Evolutionary conservation across 92 coral and sea anemone species (phyloP).

Genomic region (Porites cylindrica): DNA sequence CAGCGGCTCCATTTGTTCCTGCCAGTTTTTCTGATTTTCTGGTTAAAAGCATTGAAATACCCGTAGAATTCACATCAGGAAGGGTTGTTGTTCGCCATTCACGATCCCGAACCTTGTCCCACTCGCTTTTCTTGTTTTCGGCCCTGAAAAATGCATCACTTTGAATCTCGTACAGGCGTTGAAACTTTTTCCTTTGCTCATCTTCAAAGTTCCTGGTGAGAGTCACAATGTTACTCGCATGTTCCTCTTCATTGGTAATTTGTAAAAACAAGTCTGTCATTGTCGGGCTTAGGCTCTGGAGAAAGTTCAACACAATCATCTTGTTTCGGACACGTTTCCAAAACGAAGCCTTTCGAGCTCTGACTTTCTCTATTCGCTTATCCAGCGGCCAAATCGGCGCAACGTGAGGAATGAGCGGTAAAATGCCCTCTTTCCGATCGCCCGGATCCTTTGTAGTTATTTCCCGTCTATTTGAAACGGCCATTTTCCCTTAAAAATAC

Average conservation of each 20-base stretch:
- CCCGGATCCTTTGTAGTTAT: background rate
- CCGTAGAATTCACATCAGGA: too few relatives aligned
- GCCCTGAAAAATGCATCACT: conserved; percentile 17
- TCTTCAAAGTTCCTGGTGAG: conserved; percentile 26
- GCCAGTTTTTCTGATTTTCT: background rate
- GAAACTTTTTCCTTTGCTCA: conserved; percentile 4
- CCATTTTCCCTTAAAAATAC: conserved; percentile 1
- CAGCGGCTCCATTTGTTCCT: background rate
- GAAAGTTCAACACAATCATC: conserved; percentile 51
- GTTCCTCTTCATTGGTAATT: background rate
- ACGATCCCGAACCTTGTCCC: conserved; percentile 1
- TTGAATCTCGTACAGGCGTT: conserved; percentile 37
- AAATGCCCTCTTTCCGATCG: background rate
- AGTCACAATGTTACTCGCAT: background rate
- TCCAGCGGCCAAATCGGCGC: conserved; percentile 70
- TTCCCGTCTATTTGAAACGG: background rate
- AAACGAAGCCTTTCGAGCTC: conserved; percentile 15
- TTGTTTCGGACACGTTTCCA: conserved; percentile 52
- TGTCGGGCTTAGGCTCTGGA: conserved; percentile 33
- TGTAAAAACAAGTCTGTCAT: conserved; percentile 12
- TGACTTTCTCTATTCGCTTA: conserved; percentile 20
- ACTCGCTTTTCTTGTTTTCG: conserved; percentile 16
- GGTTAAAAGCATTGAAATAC: background rate
- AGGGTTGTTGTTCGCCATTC: background rate
- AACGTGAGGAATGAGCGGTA: conserved; percentile 49